A percentile compares a stretch with the other conserved stretches of the same genome.
These are phyloP conservation scores for Drosophila rubida DNA, from an alignment of 2,888 invertebrate genomes.

Conservation along the genomic window DNA sequence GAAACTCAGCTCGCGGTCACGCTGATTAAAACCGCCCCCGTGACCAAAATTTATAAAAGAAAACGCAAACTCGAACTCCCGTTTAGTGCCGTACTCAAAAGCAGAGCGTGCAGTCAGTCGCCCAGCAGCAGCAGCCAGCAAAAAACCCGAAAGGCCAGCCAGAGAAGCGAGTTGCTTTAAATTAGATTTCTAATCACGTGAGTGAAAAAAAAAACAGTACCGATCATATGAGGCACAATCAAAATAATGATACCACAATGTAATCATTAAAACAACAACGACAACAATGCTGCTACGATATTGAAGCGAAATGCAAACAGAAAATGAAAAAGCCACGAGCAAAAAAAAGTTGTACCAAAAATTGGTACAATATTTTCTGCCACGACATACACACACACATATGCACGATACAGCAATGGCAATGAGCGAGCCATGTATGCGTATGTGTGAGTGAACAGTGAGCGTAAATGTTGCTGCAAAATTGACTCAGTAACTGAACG, in stretches of 20 bases:
- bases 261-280: neutral
- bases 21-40: slow-evolving; percentile 53
- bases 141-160: slow-evolving; percentile 85
- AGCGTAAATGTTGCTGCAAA: slow-evolving; percentile 31
- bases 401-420: slow-evolving; percentile 36
- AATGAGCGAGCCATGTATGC: slow-evolving; percentile 39
- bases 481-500: slow-evolving; percentile 25
- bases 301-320: slow-evolving; percentile 14
- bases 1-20: neutral
- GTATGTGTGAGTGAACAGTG: slow-evolving; percentile 36
- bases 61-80: slow-evolving; percentile 55
- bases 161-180: slow-evolving; percentile 89
- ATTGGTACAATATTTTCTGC: slow-evolving; percentile 60
- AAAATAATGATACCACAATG: slow-evolving; percentile 16
- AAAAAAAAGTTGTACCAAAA: slow-evolving; percentile 30
- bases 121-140: slow-evolving; percentile 72
- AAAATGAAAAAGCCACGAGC: slow-evolving; percentile 15
- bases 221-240: slow-evolving; percentile 73
- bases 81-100: slow-evolving; percentile 76
- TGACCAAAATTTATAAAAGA: slow-evolving; percentile 78
- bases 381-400: slow-evolving; percentile 61
- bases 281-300: slow-evolving; percentile 58
- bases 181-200: slow-evolving; percentile 92
- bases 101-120: slow-evolving; percentile 66
- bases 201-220: slow-evolving; percentile 85